These are phyloP conservation scores for Saxidomus purpurata DNA, from an alignment of 1,140 invertebrate genomes.

Conservation along the genomic window DNA sequence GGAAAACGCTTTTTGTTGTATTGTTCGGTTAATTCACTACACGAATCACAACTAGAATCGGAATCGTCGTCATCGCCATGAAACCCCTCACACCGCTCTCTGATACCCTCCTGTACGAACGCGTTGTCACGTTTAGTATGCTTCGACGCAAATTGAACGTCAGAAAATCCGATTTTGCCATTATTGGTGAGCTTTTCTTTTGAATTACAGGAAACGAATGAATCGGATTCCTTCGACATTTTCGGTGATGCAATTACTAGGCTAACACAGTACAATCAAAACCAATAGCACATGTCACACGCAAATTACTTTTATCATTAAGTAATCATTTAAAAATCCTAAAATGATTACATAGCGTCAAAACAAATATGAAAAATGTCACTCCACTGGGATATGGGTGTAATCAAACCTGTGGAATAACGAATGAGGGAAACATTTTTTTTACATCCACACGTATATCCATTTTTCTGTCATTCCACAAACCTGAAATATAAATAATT, in stretches of 20 bases:
- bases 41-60: conserved; percentile 56
- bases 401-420: too few relatives aligned
- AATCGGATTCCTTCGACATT: conserved; percentile 45
- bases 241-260: not conserved
- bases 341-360: not conserved
- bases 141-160: not conserved
- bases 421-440: too few relatives aligned
- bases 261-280: not conserved
- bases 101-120: not conserved
- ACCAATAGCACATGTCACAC: conserved; percentile 11
- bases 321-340: not conserved
- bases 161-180: conserved; percentile 53
- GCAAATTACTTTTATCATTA: not conserved
- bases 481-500: too few relatives aligned
- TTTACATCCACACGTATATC: too few relatives aligned
- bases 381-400: too few relatives aligned
- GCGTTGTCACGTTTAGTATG: not conserved
- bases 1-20: conserved; percentile 16
- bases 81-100: not conserved
- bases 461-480: too few relatives aligned
- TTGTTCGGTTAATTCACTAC: conserved; percentile 47
- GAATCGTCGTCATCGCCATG: not conserved
- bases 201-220: not conserved
- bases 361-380: too few relatives aligned
- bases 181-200: conserved; percentile 18